These are phyloP conservation scores for Pogona vitticeps DNA, from an alignment of 2,113 vertebrate species.

Conservation along the genomic window DNA sequence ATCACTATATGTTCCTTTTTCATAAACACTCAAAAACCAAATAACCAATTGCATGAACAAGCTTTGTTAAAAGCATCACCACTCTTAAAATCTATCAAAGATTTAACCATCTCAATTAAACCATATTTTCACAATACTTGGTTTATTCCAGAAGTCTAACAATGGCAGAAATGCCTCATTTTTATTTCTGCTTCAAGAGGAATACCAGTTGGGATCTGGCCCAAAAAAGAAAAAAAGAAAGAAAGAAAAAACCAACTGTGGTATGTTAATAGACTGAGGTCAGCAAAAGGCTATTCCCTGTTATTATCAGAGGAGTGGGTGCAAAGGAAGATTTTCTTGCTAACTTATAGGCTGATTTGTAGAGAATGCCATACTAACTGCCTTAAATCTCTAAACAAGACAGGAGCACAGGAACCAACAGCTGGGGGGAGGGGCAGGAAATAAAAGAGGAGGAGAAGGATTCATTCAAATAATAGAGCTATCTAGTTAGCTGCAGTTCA, in stretches of 20 bases:
- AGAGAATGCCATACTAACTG: background rate
- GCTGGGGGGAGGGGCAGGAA: too few relatives aligned
- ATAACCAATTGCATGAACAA: too few relatives aligned
- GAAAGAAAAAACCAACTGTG: too few relatives aligned
- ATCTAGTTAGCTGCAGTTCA: too few relatives aligned
- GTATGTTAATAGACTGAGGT: background rate
- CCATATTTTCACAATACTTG: background rate
- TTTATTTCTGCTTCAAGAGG: fast-evolving
- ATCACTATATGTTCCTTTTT: too few relatives aligned
- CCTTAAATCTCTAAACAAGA: fast-evolving
- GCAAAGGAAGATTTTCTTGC: background rate
- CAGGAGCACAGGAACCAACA: background rate
- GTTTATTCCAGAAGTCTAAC: fast-evolving
- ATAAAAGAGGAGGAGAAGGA: background rate
- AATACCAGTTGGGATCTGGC: fast-evolving
- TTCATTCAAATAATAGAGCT: background rate
- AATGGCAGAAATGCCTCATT: too few relatives aligned
- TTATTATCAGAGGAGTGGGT: background rate
- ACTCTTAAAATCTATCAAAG: background rate
- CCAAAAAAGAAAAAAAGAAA: background rate
- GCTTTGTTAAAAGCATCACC: background rate
- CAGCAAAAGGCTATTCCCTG: background rate
- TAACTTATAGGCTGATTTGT: background rate
- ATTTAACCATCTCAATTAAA: background rate
- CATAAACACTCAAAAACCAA: too few relatives aligned